Evolutionary conservation across 2,113 vertebrate species (phyloP), one percentile per base, ranked within the genome.

Genomic region (Okapia johnstoni): DNA sequence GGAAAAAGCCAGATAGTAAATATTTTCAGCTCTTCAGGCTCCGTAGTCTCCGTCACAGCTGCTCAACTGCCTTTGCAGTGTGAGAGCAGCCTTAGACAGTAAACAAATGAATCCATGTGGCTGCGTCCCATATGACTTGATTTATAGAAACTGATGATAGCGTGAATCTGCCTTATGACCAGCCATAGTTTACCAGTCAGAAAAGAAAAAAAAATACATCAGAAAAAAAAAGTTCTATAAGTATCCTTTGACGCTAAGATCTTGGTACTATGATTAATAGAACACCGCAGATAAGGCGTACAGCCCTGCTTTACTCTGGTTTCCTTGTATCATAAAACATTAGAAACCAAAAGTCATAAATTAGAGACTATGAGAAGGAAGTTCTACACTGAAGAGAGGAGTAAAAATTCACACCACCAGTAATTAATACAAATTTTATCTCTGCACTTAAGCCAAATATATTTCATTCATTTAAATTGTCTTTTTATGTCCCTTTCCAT

Each of bases 391-490:
- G 11, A 11, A 52, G 30, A 57, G 17, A 50, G 16, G 26, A 57
- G 25, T 70, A 55, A 73, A 96, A 93, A 57, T 26, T 58, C 6
- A 66, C 0, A 0, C 8, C 80, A 55, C 43, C 54, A 57, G 19
- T 83, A 88, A 81, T 73, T 81, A 48, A 83, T 85, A 85, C 14
- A 81, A 73, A 92, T 76, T 93, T 80, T 61, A 52, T 83, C 58
- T 96, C 46, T 55, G 23, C 33, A 36, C 93, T 85, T 79, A 90
- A 81, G 10, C 61, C n/a, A 89, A 70, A 57, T 81, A 25, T 16
- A 95, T 57, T 85, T 92, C n/a, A 93, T 36, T 95, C 70, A n/a
- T n/a, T 96, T 91, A 48, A 1, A 61, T 79, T 85, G 88, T 50
- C 48, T 66, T 83, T 70, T 66, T 86, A 52, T 85, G 16, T 70